These are phyloP conservation scores for Euplexia lucipara DNA, from an alignment of 2,888 invertebrate species.

Conservation along the genomic window DNA sequence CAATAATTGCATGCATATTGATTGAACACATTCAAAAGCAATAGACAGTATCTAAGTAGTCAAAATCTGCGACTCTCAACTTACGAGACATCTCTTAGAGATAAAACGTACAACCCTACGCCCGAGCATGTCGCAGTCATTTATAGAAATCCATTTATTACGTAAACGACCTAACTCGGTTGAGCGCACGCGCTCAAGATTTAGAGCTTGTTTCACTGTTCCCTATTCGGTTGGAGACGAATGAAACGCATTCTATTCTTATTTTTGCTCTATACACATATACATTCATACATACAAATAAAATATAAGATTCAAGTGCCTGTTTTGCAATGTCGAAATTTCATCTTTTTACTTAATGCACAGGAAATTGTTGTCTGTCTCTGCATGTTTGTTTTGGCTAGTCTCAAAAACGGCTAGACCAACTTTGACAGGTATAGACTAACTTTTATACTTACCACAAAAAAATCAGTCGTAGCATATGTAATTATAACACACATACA, in stretches of 20 bases:
- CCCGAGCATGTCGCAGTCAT: conserved; percentile 63
- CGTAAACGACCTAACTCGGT: conserved; percentile 66
- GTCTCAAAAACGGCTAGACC: no score
- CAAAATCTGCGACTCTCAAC: not conserved
- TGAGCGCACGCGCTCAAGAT: conserved; percentile 59
- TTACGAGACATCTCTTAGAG: conserved; percentile 24
- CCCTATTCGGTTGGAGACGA: conserved; percentile 56
- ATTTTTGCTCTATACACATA: conserved; percentile 37
- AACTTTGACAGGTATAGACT: no score
- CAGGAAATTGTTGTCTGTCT: no score
- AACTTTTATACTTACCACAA: no score
- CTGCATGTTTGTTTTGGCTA: no score
- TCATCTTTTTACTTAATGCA: no score
- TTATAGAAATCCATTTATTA: conserved; percentile 68
- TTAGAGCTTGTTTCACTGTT: conserved; percentile 62
- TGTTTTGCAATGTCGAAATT: no score
- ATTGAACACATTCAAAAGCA: not conserved
- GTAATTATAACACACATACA: no score
- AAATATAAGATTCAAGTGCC: no score
- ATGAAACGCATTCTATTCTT: conserved; percentile 51
- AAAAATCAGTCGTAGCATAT: no score
- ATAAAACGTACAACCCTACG: conserved; percentile 59
- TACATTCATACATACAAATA: no score
- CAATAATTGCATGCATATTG: not conserved
- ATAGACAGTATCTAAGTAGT: no score